These are phyloP conservation scores for Nineta flava DNA, from an alignment of 2,888 invertebrate species.

Conservation along the genomic window DNA sequence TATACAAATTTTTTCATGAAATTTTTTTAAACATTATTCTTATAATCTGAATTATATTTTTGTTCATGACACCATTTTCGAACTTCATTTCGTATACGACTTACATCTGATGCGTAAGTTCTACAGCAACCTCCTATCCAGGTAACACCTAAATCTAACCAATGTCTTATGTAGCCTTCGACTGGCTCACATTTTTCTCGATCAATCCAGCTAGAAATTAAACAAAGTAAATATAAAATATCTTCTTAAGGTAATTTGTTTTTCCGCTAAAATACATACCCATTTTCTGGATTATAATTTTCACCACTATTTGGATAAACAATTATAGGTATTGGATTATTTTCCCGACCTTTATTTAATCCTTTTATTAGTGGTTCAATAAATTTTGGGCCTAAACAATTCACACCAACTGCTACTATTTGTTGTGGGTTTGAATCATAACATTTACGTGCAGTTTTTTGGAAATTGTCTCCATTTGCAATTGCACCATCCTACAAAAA, in stretches of 20 bases:
- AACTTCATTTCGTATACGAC: slow-evolving; percentile 50
- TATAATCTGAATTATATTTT: background rate
- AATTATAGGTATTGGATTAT: slow-evolving; percentile 50
- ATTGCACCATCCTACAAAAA: slow-evolving; percentile 40
- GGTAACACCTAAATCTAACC: slow-evolving; percentile 65
- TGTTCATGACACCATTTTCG: slow-evolving; percentile 25
- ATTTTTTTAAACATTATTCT: background rate
- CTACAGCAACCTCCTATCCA: slow-evolving; percentile 89
- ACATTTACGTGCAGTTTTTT: slow-evolving; percentile 51
- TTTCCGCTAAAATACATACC: slow-evolving; percentile 25
- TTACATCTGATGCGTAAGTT: slow-evolving; percentile 67
- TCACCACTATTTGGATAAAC: slow-evolving; percentile 91
- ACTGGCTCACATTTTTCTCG: slow-evolving; percentile 54
- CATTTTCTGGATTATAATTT: slow-evolving; percentile 50
- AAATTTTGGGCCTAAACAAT: slow-evolving; percentile 60
- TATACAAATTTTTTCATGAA: too few species aligned
- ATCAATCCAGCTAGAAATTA: slow-evolving; percentile 48
- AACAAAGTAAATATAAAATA: background rate
- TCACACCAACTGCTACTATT: slow-evolving; percentile 75
- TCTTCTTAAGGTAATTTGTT: too few species aligned
- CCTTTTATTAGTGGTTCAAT: slow-evolving; percentile 43
- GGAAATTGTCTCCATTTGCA: slow-evolving; percentile 68
- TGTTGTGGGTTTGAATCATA: slow-evolving; percentile 44
- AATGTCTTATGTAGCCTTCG: slow-evolving; percentile 55
- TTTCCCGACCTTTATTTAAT: slow-evolving; percentile 32